Evolutionary conservation across 2,113 vertebrate genomes (phyloP).

Genomic region (Pontoporia blainvillei): DNA sequence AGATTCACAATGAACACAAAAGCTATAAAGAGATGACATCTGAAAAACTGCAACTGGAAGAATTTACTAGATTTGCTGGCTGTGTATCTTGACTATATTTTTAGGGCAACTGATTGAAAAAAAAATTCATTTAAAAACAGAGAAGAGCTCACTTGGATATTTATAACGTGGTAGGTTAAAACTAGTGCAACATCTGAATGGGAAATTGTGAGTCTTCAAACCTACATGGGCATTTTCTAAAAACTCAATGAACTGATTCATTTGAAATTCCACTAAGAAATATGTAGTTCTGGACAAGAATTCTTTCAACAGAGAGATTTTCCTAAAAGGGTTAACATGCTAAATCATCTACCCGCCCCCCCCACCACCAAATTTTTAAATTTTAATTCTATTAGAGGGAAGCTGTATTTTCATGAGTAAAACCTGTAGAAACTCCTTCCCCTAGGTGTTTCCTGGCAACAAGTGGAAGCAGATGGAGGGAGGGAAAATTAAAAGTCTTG

Average conservation of each 20-base stretch:
- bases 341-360: neutral
- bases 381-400: neutral
- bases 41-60: conserved; percentile 29
- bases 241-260: conserved; percentile 52
- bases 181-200: conserved; percentile 71
- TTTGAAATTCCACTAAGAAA: conserved; percentile 40
- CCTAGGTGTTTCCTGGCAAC: conserved; percentile 27
- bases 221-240: conserved; percentile 35
- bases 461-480: conserved; percentile 46
- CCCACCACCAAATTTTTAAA: neutral
- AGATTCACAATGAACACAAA: neutral
- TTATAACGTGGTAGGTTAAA: conserved; percentile 74
- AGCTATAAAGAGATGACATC: neutral
- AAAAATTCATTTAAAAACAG: conserved; percentile 71
- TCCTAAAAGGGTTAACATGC: conserved; percentile 1
- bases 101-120: conserved; percentile 70
- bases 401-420: conserved; percentile 7
- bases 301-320: neutral
- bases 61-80: conserved; percentile 58
- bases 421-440: conserved; percentile 18
- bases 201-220: conserved; percentile 59
- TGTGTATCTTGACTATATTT: conserved; percentile 65
- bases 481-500: conserved; percentile 18
- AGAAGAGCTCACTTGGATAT: conserved; percentile 67
- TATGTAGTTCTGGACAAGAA: conserved; percentile 24